A percentile compares a stretch with the other conserved stretches of the same genome.
These are phyloP conservation scores for Charaxes varanes DNA, from an alignment of 1,140 invertebrate species.

Conservation along the genomic window DNA sequence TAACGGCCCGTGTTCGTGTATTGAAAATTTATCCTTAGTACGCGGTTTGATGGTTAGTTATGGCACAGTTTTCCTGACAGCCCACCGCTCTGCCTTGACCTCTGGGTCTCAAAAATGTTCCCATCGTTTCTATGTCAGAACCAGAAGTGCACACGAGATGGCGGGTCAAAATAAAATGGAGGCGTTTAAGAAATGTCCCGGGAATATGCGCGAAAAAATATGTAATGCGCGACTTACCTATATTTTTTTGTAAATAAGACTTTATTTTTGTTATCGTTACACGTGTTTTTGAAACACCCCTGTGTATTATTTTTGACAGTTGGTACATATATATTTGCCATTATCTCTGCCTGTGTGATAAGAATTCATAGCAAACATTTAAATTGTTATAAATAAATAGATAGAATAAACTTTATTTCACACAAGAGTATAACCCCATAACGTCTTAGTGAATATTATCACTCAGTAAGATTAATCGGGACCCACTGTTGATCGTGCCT, in stretches of 20 bases:
- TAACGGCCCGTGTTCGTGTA: slow-evolving; percentile 55
- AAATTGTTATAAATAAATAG: too few species aligned
- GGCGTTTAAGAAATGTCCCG: slow-evolving; percentile 1
- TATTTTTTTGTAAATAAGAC: slow-evolving; percentile 49
- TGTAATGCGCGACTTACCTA: slow-evolving; percentile 42
- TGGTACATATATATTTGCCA: not conserved
- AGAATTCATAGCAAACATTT: too few species aligned
- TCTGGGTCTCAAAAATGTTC: slow-evolving; percentile 1
- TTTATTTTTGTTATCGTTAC: slow-evolving; percentile 58
- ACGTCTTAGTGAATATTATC: too few species aligned
- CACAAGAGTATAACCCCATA: too few species aligned
- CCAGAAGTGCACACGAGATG: slow-evolving; percentile 2
- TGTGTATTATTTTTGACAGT: not conserved
- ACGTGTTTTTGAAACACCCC: slow-evolving; percentile 16
- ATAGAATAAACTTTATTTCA: too few species aligned
- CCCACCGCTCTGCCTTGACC: slow-evolving; percentile 30
- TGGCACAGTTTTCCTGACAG: slow-evolving; percentile 36
- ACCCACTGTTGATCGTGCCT: too few species aligned
- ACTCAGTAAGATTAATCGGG: too few species aligned
- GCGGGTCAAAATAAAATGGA: slow-evolving; percentile 30
- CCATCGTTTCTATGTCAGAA: slow-evolving; percentile 9
- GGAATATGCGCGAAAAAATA: slow-evolving; percentile 36
- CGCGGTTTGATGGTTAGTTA: slow-evolving; percentile 58
- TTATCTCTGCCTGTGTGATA: too few species aligned
- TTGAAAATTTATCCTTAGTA: slow-evolving; percentile 71